phyloP scores from a whole-genome alignment of 1,140 invertebrate genomes.

The Galleria mellonella region DNA sequence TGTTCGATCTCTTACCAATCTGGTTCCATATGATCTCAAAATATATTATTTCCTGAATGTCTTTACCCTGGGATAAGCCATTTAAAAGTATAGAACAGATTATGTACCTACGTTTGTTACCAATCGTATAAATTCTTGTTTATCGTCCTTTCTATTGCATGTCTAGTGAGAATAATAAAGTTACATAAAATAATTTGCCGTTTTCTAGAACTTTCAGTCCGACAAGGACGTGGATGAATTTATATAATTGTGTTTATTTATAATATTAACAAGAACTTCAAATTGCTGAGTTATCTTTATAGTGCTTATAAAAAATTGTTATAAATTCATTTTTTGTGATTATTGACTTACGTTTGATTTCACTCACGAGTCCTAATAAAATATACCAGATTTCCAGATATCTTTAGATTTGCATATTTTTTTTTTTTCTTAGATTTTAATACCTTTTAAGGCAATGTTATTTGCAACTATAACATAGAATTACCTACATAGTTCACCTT shows the following conservation, averaged over 20 bases:
- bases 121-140: constrained; percentile 31
- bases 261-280: too few species aligned
- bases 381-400: too few species aligned
- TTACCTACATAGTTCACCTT: too few species aligned
- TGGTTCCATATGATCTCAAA: constrained; percentile 26
- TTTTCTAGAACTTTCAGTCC: constrained; percentile 18
- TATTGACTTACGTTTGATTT: too few species aligned
- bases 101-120: constrained; percentile 46
- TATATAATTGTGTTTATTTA: not conserved
- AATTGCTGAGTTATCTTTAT: too few species aligned
- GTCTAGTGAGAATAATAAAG: constrained; percentile 68
- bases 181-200: constrained; percentile 44
- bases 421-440: too few species aligned
- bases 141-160: constrained; percentile 61
- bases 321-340: too few species aligned
- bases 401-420: too few species aligned
- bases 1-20: constrained; percentile 32
- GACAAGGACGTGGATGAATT: not conserved
- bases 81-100: constrained; percentile 16
- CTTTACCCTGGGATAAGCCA: not conserved
- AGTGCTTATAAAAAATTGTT: too few species aligned
- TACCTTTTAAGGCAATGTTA: too few species aligned
- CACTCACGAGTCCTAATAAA: too few species aligned
- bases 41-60: not conserved
- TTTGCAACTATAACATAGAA: too few species aligned